These are phyloP conservation scores for Dasyurus viverrinus DNA, from an alignment of 2,113 vertebrate genomes.

Conservation along the genomic window DNA sequence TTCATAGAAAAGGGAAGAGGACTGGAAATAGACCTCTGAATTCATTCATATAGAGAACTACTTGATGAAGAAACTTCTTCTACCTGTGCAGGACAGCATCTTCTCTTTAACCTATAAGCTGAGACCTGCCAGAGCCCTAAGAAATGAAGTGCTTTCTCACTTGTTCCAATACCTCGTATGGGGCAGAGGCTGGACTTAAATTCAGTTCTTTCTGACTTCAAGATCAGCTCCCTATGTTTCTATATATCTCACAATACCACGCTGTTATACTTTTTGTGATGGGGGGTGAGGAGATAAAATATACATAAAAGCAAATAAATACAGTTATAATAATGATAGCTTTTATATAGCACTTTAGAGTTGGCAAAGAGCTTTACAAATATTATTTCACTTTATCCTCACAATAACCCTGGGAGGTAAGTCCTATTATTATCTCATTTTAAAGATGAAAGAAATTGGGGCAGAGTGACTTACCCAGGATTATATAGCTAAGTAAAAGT, in stretches of 20 bases:
- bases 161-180: background rate
- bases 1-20: background rate
- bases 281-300: background rate
- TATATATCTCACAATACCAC: no score
- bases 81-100: background rate
- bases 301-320: background rate
- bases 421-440: background rate
- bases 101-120: background rate
- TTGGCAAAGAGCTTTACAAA: background rate
- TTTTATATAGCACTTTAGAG: background rate
- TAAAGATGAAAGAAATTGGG: background rate
- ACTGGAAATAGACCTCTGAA: background rate
- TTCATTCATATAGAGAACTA: background rate
- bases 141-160: background rate
- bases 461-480: background rate
- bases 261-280: background rate
- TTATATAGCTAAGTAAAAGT: background rate
- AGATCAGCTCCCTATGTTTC: background rate
- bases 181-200: background rate
- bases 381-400: background rate
- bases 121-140: background rate
- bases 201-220: background rate
- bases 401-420: background rate
- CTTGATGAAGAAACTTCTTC: background rate
- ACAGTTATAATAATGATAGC: background rate